Percentiles rank a stretch among this genome's conserved stretches.
These are phyloP conservation scores for Ceyx melanurus DNA, from an alignment of 2,113 vertebrate species.

Conservation along the genomic window DNA sequence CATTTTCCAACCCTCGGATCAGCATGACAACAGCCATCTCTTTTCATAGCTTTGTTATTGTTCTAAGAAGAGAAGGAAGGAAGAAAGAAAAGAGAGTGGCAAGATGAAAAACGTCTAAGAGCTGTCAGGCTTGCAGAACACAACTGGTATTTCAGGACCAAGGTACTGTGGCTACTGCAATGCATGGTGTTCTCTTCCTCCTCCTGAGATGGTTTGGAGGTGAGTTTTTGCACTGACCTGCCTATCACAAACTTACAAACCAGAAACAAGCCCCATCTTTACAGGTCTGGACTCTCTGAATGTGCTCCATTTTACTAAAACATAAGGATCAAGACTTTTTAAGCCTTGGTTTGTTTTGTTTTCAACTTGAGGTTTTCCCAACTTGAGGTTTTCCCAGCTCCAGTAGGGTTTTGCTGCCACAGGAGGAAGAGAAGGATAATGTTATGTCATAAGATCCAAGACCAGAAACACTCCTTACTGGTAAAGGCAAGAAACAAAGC, in stretches of 20 bases:
- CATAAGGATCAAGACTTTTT: neutral
- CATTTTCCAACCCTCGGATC: constrained; percentile 3
- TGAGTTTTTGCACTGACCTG: neutral
- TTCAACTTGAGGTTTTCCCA: neutral
- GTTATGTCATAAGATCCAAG: accelerated
- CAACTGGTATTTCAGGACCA: neutral
- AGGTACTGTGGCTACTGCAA: neutral
- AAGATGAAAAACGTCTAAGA: neutral
- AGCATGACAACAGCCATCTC: neutral
- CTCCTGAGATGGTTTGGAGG: neutral
- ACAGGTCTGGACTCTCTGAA: neutral
- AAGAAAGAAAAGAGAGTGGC: neutral
- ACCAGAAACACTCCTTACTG: neutral
- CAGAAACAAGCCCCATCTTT: neutral
- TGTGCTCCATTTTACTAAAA: neutral
- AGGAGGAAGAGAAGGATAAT: neutral
- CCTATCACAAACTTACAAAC: neutral
- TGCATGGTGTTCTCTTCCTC: neutral
- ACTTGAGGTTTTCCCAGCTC: neutral
- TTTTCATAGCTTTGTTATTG: neutral
- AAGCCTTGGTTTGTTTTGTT: neutral
- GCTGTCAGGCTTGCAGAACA: neutral
- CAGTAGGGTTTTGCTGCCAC: neutral
- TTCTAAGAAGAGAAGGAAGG: neutral
- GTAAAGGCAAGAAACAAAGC: neutral